phyloP scores from a whole-genome alignment of 2,888 invertebrate genomes.

The Gastracanthus pulcherrimus region DNA sequence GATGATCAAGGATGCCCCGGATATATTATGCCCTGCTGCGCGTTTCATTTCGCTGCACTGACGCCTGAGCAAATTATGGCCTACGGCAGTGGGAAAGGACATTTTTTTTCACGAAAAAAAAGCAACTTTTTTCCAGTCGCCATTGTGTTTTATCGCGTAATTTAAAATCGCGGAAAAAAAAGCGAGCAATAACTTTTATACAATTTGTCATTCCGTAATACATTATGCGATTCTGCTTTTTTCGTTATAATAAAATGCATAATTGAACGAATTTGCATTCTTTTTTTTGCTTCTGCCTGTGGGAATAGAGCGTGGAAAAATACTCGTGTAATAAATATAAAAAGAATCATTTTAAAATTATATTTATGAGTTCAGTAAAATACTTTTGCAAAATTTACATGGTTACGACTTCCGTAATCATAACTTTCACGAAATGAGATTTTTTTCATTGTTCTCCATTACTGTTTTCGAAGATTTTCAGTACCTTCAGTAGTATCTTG shows the following conservation, averaged over 20 bases:
- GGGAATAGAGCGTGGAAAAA: constrained; percentile 33
- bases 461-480: constrained; percentile 16
- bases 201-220: constrained; percentile 59
- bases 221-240: constrained; percentile 47
- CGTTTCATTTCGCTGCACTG: constrained; percentile 48
- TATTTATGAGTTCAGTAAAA: constrained; percentile 45
- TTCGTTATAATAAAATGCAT: constrained; percentile 50
- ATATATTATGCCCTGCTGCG: constrained; percentile 47
- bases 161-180: constrained; percentile 56
- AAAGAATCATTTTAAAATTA: constrained; percentile 48
- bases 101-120: constrained; percentile 45
- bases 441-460: constrained; percentile 1
- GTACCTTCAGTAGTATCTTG: too few species aligned
- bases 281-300: constrained; percentile 23
- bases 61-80: constrained; percentile 56
- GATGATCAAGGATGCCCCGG: constrained; percentile 55
- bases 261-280: constrained; percentile 57
- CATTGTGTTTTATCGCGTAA: constrained; percentile 59
- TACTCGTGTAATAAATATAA: constrained; percentile 46
- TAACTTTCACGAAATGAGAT: constrained; percentile 8
- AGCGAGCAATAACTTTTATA: constrained; percentile 56
- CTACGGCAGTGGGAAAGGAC: constrained; percentile 42
- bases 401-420: constrained; percentile 36
- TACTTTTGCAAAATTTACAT: constrained; percentile 37
- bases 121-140: constrained; percentile 55